A percentile compares a stretch with the other conserved stretches of the same genome.
These are phyloP conservation scores for Alouatta palliata DNA, from an alignment of 2,113 vertebrate species.

Conservation along the genomic window DNA sequence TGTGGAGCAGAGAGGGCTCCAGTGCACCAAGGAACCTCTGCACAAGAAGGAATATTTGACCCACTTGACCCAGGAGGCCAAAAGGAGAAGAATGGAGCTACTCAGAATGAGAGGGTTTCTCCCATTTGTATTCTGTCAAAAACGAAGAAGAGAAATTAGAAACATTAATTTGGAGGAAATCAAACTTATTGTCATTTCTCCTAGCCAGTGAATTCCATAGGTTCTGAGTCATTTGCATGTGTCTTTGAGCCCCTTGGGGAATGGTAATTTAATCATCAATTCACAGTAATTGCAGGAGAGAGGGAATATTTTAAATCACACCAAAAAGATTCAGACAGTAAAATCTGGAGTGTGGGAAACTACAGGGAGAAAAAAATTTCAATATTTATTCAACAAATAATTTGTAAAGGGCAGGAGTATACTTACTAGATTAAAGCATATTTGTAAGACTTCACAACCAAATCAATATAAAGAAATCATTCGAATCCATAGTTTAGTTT, in stretches of 20 bases:
- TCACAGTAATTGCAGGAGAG: neutral
- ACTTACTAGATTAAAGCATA: neutral
- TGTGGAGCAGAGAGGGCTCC: too few species aligned
- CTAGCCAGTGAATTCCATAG: neutral
- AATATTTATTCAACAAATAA: neutral
- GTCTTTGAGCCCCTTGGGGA: neutral
- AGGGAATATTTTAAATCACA: neutral
- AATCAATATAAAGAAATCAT: neutral
- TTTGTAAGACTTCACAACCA: too few species aligned
- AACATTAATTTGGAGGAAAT: neutral
- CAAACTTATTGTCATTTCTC: neutral
- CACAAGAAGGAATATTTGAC: neutral
- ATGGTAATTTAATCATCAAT: neutral
- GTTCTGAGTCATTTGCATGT: neutral
- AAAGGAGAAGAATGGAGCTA: neutral
- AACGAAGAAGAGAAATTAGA: neutral
- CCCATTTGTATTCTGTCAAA: neutral
- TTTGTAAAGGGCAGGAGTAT: neutral
- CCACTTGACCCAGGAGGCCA: neutral
- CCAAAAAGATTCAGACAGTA: neutral
- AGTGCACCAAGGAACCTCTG: too few species aligned
- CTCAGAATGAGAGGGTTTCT: neutral
- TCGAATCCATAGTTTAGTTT: neutral
- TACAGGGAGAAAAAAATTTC: neutral
- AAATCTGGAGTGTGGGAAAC: neutral